phyloP scores from a whole-genome alignment of 2,888 invertebrate species.

The Taphrorychus bicolor region DNA sequence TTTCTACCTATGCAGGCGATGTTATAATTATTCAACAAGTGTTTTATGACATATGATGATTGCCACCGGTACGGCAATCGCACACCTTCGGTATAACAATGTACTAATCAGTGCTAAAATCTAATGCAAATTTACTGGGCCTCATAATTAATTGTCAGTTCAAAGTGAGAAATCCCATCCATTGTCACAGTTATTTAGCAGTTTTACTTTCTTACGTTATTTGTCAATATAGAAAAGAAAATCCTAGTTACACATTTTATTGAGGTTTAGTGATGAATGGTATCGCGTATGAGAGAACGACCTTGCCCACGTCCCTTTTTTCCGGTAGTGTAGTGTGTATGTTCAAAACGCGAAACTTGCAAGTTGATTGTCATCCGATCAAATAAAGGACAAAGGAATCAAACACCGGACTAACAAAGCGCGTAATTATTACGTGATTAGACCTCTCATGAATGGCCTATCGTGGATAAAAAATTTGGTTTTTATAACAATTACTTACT shows the following conservation, averaged over 20 bases:
- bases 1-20: neutral
- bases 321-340: neutral
- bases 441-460: neutral
- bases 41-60: slow-evolving; percentile 15
- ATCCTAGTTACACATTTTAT: neutral
- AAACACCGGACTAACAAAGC: neutral
- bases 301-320: neutral
- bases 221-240: neutral
- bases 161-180: neutral
- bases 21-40: slow-evolving; percentile 11
- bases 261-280: neutral
- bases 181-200: neutral
- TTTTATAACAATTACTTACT: no score
- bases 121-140: slow-evolving; percentile 19
- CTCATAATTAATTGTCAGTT: slow-evolving; percentile 20
- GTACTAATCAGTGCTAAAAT: slow-evolving; percentile 32
- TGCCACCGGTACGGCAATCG: slow-evolving; percentile 8
- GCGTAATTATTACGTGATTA: neutral
- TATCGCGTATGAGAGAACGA: neutral
- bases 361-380: neutral
- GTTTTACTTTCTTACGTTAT: no score
- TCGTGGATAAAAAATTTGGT: neutral
- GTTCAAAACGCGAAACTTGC: neutral
- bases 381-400: neutral
- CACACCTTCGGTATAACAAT: slow-evolving; percentile 24